Percentiles rank a stretch among this genome's conserved stretches.
Evolutionary conservation across 2,888 invertebrate species (phyloP).

Genomic region (Drosophila sordidula): DNA sequence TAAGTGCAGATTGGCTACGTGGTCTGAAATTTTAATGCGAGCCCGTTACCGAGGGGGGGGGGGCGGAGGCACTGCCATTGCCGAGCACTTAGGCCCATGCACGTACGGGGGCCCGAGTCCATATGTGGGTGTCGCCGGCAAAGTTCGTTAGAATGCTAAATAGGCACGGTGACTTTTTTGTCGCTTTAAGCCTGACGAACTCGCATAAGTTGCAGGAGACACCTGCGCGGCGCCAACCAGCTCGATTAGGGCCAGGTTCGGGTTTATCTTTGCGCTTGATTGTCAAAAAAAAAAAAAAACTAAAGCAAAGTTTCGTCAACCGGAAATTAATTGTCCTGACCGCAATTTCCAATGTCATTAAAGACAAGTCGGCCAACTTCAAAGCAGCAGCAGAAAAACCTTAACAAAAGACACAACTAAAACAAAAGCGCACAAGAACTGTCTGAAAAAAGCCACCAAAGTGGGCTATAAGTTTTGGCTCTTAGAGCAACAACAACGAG

Average conservation of each 20-base stretch:
- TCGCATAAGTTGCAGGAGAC: not conserved
- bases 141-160: slow-evolving; percentile 72
- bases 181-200: slow-evolving; percentile 34
- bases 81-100: slow-evolving; percentile 59
- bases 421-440: slow-evolving; percentile 54
- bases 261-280: slow-evolving; percentile 48
- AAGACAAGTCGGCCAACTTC: slow-evolving; percentile 75
- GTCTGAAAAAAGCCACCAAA: slow-evolving; percentile 49
- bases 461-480: slow-evolving; percentile 67
- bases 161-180: slow-evolving; percentile 51
- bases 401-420: slow-evolving; percentile 51
- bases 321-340: slow-evolving; percentile 82
- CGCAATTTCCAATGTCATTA: slow-evolving; percentile 80
- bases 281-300: slow-evolving; percentile 72
- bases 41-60: slow-evolving; percentile 15
- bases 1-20: slow-evolving; percentile 77
- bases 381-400: slow-evolving; percentile 43
- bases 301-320: slow-evolving; percentile 73
- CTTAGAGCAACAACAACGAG: slow-evolving; percentile 44
- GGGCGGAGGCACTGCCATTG: slow-evolving; percentile 36
- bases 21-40: slow-evolving; percentile 77
- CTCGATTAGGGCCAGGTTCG: slow-evolving; percentile 55
- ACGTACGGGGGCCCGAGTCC: slow-evolving; percentile 39
- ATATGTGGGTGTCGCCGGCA: slow-evolving; percentile 45
- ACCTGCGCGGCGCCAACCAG: slow-evolving; percentile 42